Percentiles rank a stretch among this genome's conserved stretches.
These are phyloP conservation scores for Cheiracanthium punctorium DNA, from an alignment of 2,888 invertebrate species.

Conservation along the genomic window DNA sequence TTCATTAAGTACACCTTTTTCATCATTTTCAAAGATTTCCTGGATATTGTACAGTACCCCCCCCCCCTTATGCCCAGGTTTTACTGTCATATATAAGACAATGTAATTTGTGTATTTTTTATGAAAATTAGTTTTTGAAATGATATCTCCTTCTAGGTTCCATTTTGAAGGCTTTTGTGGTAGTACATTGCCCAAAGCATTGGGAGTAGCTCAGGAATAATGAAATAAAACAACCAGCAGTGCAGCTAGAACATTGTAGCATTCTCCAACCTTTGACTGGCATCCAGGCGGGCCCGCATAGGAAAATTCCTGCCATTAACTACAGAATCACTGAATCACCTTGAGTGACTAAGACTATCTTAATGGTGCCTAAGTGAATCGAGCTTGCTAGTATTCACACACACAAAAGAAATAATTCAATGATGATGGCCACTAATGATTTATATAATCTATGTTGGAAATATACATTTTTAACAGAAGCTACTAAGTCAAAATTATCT, in stretches of 20 bases:
- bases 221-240: constrained; percentile 20
- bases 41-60: too few species aligned
- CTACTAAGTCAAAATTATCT: constrained; percentile 42
- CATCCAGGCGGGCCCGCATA: constrained; percentile 36
- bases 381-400: constrained; percentile 66
- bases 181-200: constrained; percentile 78
- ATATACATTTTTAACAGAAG: constrained; percentile 40
- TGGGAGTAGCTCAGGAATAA: constrained; percentile 74
- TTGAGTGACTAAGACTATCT: constrained; percentile 52
- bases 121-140: too few species aligned
- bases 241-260: constrained; percentile 60
- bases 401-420: constrained; percentile 31
- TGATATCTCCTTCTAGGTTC: constrained; percentile 78
- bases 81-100: too few species aligned
- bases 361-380: constrained; percentile 64
- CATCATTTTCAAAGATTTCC: too few species aligned
- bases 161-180: constrained; percentile 81
- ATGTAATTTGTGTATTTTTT: not conserved
- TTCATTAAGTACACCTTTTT: too few species aligned
- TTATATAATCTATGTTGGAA: constrained; percentile 45
- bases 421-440: constrained; percentile 34
- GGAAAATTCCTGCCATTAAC: constrained; percentile 56
- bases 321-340: constrained; percentile 22
- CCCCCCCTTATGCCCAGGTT: too few species aligned
- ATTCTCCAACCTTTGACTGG: constrained; percentile 57